These are phyloP conservation scores for Allygus modestus DNA, from an alignment of 2,888 invertebrate genomes.

Conservation along the genomic window DNA sequence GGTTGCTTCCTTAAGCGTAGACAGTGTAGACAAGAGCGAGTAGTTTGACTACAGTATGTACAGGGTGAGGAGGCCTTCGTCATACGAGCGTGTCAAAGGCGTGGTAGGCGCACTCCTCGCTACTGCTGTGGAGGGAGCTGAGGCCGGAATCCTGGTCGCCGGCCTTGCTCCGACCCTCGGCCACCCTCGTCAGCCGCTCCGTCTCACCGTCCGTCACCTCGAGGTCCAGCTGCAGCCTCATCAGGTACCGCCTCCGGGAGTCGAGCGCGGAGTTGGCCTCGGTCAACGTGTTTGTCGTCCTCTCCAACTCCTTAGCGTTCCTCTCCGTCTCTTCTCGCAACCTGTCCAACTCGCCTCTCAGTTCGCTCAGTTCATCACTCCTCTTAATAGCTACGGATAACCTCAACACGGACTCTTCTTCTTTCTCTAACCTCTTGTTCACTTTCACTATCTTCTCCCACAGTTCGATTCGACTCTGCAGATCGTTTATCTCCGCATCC, in stretches of 20 bases:
- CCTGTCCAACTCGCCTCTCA: constrained; percentile 70
- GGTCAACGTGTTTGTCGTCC: constrained; percentile 71
- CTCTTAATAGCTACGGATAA: constrained; percentile 76
- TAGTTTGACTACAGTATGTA: neutral
- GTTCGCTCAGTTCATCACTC: constrained; percentile 65
- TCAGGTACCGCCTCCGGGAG: constrained; percentile 70
- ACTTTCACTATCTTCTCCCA: constrained; percentile 85
- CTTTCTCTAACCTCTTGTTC: constrained; percentile 85
- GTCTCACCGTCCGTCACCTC: constrained; percentile 70
- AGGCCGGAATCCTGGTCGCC: constrained; percentile 75
- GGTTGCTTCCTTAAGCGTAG: too few relatives aligned
- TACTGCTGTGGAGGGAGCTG: constrained; percentile 75
- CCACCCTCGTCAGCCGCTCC: constrained; percentile 61
- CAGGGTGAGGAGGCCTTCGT: constrained; percentile 58
- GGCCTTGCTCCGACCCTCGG: constrained; percentile 23
- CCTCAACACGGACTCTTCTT: constrained; percentile 85
- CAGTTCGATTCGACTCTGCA: constrained; percentile 82
- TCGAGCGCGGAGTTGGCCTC: constrained; percentile 71
- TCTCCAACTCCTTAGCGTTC: constrained; percentile 69
- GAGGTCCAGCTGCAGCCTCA: constrained; percentile 71
- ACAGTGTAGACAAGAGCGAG: neutral
- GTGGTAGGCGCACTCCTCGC: constrained; percentile 73
- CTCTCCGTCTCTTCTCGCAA: constrained; percentile 70
- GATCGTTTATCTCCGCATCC: constrained; percentile 78
- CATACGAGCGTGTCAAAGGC: constrained; percentile 74